Percentiles rank a stretch among this genome's conserved stretches.
Evolutionary conservation across 53 echinoderm and acorn worm genomes (phyloP).

Genomic region (Holothuria scabra): DNA sequence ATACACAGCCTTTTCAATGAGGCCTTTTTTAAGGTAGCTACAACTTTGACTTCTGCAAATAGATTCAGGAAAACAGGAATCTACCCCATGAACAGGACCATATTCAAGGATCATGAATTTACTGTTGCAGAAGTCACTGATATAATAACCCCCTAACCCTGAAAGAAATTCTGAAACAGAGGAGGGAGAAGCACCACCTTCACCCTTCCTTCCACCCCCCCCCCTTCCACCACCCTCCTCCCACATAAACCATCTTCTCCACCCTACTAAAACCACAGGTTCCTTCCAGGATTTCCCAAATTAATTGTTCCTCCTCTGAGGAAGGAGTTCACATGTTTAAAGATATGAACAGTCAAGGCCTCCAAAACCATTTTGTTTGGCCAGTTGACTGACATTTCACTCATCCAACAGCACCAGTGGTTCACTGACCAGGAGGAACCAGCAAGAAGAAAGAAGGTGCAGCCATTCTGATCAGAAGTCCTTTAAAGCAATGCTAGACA

Average conservation of each 20-base stretch:
- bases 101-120: constrained; percentile 33
- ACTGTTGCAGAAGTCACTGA: constrained; percentile 27
- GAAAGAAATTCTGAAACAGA: background rate
- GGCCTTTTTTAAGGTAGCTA: background rate
- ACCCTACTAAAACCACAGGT: background rate
- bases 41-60: constrained; percentile 29
- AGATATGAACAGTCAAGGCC: constrained; percentile 1
- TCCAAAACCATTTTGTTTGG: background rate
- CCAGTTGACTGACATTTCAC: constrained; percentile 10
- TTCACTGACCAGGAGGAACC: background rate
- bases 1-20: constrained; percentile 3
- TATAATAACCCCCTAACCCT: constrained; percentile 5
- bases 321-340: background rate
- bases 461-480: constrained; percentile 5
- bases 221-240: background rate
- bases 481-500: constrained; percentile 5
- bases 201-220: background rate
- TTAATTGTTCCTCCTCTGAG: background rate
- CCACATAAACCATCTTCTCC: too few relatives aligned
- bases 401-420: constrained; percentile 1
- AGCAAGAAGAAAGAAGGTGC: background rate
- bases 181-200: background rate
- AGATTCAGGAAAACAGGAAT: constrained; percentile 14
- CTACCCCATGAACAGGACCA: constrained; percentile 27
- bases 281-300: background rate